A percentile compares a stretch with the other conserved stretches of the same genome.
These are phyloP conservation scores for Sesamia nonagrioides DNA, from an alignment of 1,140 invertebrate species.

Conservation along the genomic window DNA sequence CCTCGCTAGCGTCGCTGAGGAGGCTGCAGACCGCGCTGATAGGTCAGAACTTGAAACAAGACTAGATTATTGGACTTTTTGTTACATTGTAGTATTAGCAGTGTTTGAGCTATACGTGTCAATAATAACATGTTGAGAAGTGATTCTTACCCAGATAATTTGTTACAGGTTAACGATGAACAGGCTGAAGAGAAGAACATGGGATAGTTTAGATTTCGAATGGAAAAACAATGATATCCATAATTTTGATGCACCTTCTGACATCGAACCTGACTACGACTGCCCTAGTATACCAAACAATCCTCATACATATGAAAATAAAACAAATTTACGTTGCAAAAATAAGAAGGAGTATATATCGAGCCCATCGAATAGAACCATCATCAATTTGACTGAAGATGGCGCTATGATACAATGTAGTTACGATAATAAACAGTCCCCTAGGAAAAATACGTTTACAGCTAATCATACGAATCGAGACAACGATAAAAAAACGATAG, in stretches of 20 bases:
- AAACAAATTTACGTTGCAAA: conserved; percentile 70
- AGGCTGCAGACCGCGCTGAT: conserved; percentile 87
- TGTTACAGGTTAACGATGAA: conserved; percentile 81
- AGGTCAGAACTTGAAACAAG: conserved; percentile 66
- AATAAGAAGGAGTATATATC: conserved; percentile 76
- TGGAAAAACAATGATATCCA: conserved; percentile 81
- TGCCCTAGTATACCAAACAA: conserved; percentile 85
- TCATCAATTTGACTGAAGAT: conserved; percentile 90
- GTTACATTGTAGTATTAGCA: no score
- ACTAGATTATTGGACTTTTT: no score
- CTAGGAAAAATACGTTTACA: conserved; percentile 70
- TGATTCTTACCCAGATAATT: not conserved
- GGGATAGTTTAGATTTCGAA: conserved; percentile 83
- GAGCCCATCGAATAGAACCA: conserved; percentile 88
- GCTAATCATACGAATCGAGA: conserved; percentile 72
- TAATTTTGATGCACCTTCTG: conserved; percentile 82
- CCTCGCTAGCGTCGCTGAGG: conserved; percentile 91
- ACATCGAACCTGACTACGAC: conserved; percentile 86
- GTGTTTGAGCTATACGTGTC: no score
- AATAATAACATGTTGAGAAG: not conserved
- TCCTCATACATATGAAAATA: conserved; percentile 83
- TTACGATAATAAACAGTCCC: conserved; percentile 82
- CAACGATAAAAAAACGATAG: conserved; percentile 88
- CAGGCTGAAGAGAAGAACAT: conserved; percentile 79
- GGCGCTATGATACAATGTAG: conserved; percentile 90